Conservation (phyloP, 2,797 vertebrate genomes). For the Geotrypetes seraphini region DNA sequence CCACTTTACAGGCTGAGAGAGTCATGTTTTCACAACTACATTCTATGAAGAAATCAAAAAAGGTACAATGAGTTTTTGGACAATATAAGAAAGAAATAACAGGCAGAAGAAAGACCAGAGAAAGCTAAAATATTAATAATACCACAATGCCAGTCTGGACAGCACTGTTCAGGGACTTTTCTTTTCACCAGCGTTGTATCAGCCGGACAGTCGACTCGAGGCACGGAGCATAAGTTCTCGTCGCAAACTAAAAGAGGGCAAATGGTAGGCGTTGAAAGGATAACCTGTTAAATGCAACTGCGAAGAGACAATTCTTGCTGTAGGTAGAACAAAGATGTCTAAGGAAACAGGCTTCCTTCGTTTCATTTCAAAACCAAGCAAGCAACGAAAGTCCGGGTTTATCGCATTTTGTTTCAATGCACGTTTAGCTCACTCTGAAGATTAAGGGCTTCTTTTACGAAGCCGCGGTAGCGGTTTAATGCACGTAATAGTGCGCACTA, state of each 20-base stretch:
- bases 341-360: no score
- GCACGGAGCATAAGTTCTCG: constrained; percentile 67
- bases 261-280: background rate
- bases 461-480: no score
- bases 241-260: constrained; percentile 73
- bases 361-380: no score
- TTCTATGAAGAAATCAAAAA: constrained; percentile 50
- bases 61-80: background rate
- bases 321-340: no score
- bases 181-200: constrained; percentile 71
- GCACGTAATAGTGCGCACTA: no score
- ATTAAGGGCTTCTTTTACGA: no score
- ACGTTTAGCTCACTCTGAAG: no score
- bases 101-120: background rate
- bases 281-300: no score
- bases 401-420: no score
- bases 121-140: constrained; percentile 38
- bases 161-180: constrained; percentile 66
- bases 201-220: constrained; percentile 63
- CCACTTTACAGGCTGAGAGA: constrained; percentile 69
- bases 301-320: no score
- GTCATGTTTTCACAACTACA: constrained; percentile 78
- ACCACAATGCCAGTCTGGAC: constrained; percentile 84
- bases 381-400: no score
- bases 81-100: background rate